Evolutionary conservation across 2,888 invertebrate genomes (phyloP).

Genomic region (Colostygia pectinataria): DNA sequence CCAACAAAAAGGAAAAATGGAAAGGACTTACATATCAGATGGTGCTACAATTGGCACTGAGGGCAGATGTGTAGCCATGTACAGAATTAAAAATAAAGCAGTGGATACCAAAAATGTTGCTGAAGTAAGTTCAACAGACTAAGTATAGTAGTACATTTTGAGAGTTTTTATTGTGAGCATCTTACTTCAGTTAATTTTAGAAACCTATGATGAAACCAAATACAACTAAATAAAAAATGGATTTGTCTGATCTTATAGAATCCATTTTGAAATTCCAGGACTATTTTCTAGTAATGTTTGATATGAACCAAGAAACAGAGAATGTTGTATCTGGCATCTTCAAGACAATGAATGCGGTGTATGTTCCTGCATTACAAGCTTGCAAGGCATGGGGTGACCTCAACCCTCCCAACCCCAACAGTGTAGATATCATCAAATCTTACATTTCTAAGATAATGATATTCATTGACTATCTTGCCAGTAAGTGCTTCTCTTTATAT

Average conservation of each 20-base stretch:
- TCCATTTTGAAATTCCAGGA: conserved; percentile 55
- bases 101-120: conserved; percentile 86
- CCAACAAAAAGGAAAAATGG: conserved; percentile 69
- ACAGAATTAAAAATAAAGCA: conserved; percentile 84
- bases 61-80: conserved; percentile 87
- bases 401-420: conserved; percentile 73
- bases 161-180: too few relatives aligned
- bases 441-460: conserved; percentile 71
- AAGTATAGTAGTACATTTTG: too few relatives aligned
- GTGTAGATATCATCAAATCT: conserved; percentile 60
- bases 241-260: too few relatives aligned
- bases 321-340: conserved; percentile 73
- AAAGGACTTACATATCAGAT: conserved; percentile 85
- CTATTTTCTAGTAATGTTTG: conserved; percentile 58
- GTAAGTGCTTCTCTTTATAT: conserved; percentile 47
- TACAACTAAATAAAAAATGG: too few relatives aligned
- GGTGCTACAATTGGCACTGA: conserved; percentile 81
- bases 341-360: conserved; percentile 58
- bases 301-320: conserved; percentile 63
- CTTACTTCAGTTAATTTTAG: too few relatives aligned
- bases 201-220: too few relatives aligned
- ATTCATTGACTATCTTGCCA: conserved; percentile 71
- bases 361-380: conserved; percentile 58
- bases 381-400: conserved; percentile 73
- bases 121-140: conserved; percentile 82